These are phyloP conservation scores for Cebus imitator DNA, from an alignment of 2,113 vertebrate species.

Conservation along the genomic window DNA sequence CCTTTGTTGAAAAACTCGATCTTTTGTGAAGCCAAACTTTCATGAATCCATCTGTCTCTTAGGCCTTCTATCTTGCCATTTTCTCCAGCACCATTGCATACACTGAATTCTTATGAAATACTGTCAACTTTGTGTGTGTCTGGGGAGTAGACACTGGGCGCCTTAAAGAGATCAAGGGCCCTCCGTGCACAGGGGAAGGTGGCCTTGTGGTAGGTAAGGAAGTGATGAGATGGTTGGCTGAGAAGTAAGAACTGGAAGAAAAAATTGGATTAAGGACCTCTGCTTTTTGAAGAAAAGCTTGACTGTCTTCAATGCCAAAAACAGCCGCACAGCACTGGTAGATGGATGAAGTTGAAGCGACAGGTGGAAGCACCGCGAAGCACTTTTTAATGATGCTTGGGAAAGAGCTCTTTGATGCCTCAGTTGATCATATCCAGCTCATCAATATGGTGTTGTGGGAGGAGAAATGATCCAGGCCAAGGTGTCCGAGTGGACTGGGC, in stretches of 20 bases:
- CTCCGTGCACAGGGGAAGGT: not conserved
- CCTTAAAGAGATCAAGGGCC: not conserved
- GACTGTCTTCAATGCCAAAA: not conserved
- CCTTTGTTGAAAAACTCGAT: slow-evolving; percentile 42
- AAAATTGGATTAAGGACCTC: not conserved
- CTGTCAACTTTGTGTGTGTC: not conserved
- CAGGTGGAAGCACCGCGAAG: not conserved
- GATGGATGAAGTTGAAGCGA: not conserved
- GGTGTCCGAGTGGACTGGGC: not conserved
- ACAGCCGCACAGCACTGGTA: not conserved
- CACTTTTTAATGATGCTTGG: not conserved
- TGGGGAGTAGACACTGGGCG: not conserved
- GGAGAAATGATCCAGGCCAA: not conserved
- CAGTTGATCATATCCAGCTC: not conserved
- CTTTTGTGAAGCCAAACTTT: slow-evolving; percentile 12
- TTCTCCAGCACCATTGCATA: not conserved
- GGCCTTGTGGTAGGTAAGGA: not conserved
- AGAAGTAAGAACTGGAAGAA: not conserved
- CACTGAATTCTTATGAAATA: not conserved
- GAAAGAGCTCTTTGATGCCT: not conserved
- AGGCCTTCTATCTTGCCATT: not conserved
- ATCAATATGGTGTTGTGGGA: not conserved
- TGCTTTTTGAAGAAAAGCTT: not conserved
- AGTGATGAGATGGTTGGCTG: not conserved
- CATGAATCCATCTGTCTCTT: not conserved